Evolutionary conservation across 1,140 invertebrate genomes (phyloP).

Genomic region (Caenorhabditis briggsae): DNA sequence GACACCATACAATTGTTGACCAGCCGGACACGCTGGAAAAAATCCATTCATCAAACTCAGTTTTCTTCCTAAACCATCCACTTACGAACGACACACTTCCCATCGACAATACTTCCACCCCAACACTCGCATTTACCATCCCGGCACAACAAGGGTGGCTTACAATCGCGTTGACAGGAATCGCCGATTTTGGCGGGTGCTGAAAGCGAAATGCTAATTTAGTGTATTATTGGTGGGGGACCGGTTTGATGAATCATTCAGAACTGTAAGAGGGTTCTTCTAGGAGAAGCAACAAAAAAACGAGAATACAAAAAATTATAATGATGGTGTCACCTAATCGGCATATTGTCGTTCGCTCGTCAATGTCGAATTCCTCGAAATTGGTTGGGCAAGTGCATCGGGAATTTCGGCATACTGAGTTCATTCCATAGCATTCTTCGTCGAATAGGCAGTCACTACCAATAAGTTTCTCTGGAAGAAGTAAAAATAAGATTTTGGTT

Average conservation of each 20-base stretch:
- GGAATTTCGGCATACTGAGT: constrained; percentile 75
- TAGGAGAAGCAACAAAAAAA: constrained; percentile 11
- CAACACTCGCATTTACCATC: constrained; percentile 78
- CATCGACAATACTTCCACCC: constrained; percentile 77
- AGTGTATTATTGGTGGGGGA: neutral
- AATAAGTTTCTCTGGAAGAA: constrained; percentile 77
- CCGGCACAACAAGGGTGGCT: constrained; percentile 76
- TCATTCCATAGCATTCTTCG: constrained; percentile 77
- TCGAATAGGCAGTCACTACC: constrained; percentile 76
- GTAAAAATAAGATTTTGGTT: no score
- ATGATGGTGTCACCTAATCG: constrained; percentile 70
- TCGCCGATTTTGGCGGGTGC: constrained; percentile 77
- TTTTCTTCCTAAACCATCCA: constrained; percentile 37
- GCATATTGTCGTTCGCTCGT: constrained; percentile 72
- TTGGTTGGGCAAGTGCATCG: constrained; percentile 78
- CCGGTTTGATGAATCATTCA: constrained; percentile 44
- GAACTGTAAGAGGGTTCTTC: constrained; percentile 50
- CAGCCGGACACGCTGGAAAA: constrained; percentile 74
- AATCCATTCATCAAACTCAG: constrained; percentile 19
- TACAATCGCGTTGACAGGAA: constrained; percentile 76
- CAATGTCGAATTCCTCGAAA: constrained; percentile 77
- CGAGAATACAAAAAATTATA: neutral
- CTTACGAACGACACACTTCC: constrained; percentile 76
- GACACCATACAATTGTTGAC: constrained; percentile 77
- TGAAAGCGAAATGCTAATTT: constrained; percentile 64